A percentile compares a stretch with the other conserved stretches of the same genome.
These are phyloP conservation scores for Vicugna pacos DNA, from an alignment of 2,113 vertebrate genomes.

Conservation along the genomic window DNA sequence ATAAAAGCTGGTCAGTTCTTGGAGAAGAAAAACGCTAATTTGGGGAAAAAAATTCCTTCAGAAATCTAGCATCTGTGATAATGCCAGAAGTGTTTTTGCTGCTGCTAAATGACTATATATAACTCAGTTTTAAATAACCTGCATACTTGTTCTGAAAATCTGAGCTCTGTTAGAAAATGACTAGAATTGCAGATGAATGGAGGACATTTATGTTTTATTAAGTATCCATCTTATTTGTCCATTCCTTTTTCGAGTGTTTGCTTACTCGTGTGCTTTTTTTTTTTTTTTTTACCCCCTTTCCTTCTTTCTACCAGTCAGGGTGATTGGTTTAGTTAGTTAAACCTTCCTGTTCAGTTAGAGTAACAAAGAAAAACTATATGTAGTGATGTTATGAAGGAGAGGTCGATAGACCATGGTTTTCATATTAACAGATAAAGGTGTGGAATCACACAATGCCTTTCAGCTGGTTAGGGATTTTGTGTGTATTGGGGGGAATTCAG, in stretches of 20 bases:
- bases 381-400: conserved; percentile 27
- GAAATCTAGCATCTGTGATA: conserved; percentile 77
- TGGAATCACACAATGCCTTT: conserved; percentile 45
- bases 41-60: conserved; percentile 42
- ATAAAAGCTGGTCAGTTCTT: conserved; percentile 61
- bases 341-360: conserved; percentile 56
- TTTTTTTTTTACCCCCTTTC: background rate
- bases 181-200: conserved; percentile 67
- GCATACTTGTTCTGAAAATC: conserved; percentile 79
- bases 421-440: conserved; percentile 4
- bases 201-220: conserved; percentile 59
- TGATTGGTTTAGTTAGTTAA: conserved; percentile 64
- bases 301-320: background rate
- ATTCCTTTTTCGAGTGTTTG: conserved; percentile 27
- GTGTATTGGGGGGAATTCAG: background rate
- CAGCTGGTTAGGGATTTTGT: background rate
- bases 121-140: conserved; percentile 84
- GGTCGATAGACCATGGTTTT: background rate
- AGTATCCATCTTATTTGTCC: conserved; percentile 42
- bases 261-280: background rate
- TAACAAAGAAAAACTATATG: conserved; percentile 48
- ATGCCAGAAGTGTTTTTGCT: conserved; percentile 82
- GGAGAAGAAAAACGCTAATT: conserved; percentile 75
- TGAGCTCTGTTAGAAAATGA: conserved; percentile 72
- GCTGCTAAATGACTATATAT: conserved; percentile 82